Base-by-base conservation (phyloP, 2,797 vertebrate species). In the Pogoniulus pusillus region DNA sequence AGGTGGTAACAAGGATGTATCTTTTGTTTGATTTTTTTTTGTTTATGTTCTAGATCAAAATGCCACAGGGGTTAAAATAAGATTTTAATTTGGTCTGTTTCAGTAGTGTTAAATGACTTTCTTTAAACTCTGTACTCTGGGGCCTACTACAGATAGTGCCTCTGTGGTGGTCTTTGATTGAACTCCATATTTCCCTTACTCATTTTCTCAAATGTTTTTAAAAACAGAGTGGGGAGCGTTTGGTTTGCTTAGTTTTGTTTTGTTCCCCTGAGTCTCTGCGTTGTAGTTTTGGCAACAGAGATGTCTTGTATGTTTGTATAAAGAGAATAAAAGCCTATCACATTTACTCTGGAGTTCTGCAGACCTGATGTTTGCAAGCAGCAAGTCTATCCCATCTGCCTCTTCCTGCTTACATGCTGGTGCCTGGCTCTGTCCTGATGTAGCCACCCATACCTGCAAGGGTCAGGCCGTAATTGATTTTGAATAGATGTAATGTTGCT, bases 271-370 rank as follows among this genome's bases (percentile, higher is more conserved):
- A 13, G 23, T 72, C 41, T 45, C 18, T 29, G 15, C 53, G 60
- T 60, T 73, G n/a, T 62, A 49, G 14, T 29, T 85, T 57, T 82
- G 39, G 87, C 49, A 89, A 45, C 34, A 47, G 82, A 86, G 41
- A 51, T 54, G 13, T 45, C 62, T 58, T 55, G 29, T 87, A 84
- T 71, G 22, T 93, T 93, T 93, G 20, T 90, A 74, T 64, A 32
- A 88, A 53, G 60, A 70, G 84, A 92, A 81, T 89, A 87, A 92
- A 95, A 84, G 58, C 73, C 27, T 87, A 0, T 43, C 58, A 54
- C 1, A 1, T 71, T 84, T 88, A 54, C 23, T 32, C 23, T 85
- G 49, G 45, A 79, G 41, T 92, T 92, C 29, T 82, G 66, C 54
- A 81, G 71, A 39, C 14, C 35, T 87, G 69, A 8, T 54, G 19